Evolutionary conservation across 2,113 vertebrate species (phyloP), one percentile per base, ranked within the genome.

Genomic region (Toxotes chatareus): DNA sequence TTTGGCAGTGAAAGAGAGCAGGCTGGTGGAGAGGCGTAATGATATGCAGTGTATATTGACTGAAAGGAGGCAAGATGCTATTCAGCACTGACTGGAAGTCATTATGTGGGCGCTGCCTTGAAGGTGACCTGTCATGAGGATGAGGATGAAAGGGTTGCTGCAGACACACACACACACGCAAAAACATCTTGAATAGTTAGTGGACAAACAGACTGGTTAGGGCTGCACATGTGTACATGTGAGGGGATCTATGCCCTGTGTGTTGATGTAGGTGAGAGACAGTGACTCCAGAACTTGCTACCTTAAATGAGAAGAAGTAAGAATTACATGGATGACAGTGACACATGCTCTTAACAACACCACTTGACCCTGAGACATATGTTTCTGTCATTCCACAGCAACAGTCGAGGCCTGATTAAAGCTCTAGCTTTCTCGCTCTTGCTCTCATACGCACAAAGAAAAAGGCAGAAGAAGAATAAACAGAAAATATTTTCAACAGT

Each of bases 301-400:
- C 57, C 72, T 56, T 23, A n/a, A 63, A 40, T 72, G 17, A 53
- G 23, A 27, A 5, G n/a, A 62, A 62, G 49, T 8, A 44, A 13
- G 34, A 51, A 19, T 40, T 12, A 53, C 19, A 55, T 3, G 32
- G 17, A 16, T 3, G 13, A 62, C 66, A 65, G 27, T 4, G 57
- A 72, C 57, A 38, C 76, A 17, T n/a, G 36, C 82, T 84, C 47
- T 49, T 63, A 77, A 69, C 73, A 67, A 73, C 27, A 38, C 64
- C 83, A 77, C 84, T 46, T 90, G 88, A 91, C 51, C 79, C 77
- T 47, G 44, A 84, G 55, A 85, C 80, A 23, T 74, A 63, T 82
- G 86, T 83, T 85, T 79, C 62, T 84, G 90, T 72, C 85, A 84
- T 55, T 73, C 72, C 84, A 71, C 23, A 62, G 84, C 67, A 85